Evolutionary conservation across 2,888 invertebrate species (phyloP), one percentile per base, ranked within the genome.

Genomic region (Parascotia fuliginaria): DNA sequence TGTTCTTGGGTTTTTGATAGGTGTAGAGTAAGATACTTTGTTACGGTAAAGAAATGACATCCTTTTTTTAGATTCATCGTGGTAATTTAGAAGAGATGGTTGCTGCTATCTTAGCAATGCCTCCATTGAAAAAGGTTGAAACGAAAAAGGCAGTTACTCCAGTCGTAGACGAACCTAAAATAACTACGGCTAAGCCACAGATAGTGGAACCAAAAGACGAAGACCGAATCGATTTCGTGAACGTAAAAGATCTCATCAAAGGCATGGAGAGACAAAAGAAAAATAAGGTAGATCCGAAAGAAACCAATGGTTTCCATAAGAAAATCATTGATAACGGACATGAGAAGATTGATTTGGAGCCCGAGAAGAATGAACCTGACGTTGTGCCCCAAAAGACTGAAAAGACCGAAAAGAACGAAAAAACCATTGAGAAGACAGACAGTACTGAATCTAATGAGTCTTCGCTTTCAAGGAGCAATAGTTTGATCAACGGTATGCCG

Each of bases 221-320:
- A 57, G 89, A 93, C 44, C 85, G 92, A 53, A 90, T 92, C 28
- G 93, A 93, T 51, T 92, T 92, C 44, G 87, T 93, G n/a, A 93
- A 93, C 49, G 94, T 94, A 12, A 93, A 93, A 77, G 94, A 94
- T 69, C 79, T 94, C 9, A 93, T 95, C 34, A 94, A 94, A 75
- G 94, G 94, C 60, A 93, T 95, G 81, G 95, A 95, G 68, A 92
- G 89, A 53, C 89, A 91, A 43, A 89, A 85, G 52, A 68, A 54
- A 0, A 74, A 79, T 0, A 83, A 78, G 63, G 66, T 75, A 22
- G 79, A 80, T 32, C 56, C 66, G 1, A 87, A 85, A 64, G 85
- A 88, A 32, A 85, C 88, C 0, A 92, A 92, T 32, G 92, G 92
- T 0, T 87, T 86, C 51, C 81, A 82, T 19, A 87, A 87, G 64